Evolutionary conservation across 2,113 vertebrate species (phyloP), one percentile per base, ranked within the genome.

Genomic region (Periophthalmodon schlosseri): DNA sequence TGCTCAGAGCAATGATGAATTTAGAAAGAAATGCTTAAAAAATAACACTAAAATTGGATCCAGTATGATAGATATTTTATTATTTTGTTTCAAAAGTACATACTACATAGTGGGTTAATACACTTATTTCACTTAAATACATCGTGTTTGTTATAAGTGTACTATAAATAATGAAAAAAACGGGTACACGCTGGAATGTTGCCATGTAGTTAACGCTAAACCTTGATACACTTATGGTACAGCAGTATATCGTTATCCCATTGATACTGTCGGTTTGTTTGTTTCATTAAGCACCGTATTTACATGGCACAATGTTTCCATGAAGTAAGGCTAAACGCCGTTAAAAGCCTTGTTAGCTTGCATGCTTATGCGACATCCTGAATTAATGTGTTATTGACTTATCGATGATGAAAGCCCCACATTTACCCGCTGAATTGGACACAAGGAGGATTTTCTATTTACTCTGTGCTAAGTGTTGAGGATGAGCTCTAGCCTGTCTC

Each of bases 311-410:
- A 33, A 9, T 70, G 52, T 68, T 23, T 60, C 61, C 34, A 65
- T 39, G 36, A 52, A 46, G 57, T 69, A 47, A 1, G 58, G 21
- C 54, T 70, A 70, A 72, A 74, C 64, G 36, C 46, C 18, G 39
- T 76, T 61, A 67, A 78, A 68, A 66, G 5, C 52, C 20, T 12
- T 9, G 68, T 87, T 85, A 34, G 58, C 80, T 70, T 68, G 75
- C 69, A 68, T 77, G 78, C 87, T 88, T 76, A 77, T 64, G 70
- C 54, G 39, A 47, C 46, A 58, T 78, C 72, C 67, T 50, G 34
- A 84, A 72, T 82, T 64, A 88, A 86, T 87, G 72, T 71, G 39
- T 15, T 87, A 74, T 84, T 71, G 83, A 77, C 70, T 80, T 77
- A 82, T 78, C 61, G 83, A 76, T 80, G 78, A 87, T 70, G 60